Evolutionary conservation across 64 coral and sea anemone species (phyloP), one percentile per base, ranked within the genome.

Genomic region (Dendrophyllia cribrosa): DNA sequence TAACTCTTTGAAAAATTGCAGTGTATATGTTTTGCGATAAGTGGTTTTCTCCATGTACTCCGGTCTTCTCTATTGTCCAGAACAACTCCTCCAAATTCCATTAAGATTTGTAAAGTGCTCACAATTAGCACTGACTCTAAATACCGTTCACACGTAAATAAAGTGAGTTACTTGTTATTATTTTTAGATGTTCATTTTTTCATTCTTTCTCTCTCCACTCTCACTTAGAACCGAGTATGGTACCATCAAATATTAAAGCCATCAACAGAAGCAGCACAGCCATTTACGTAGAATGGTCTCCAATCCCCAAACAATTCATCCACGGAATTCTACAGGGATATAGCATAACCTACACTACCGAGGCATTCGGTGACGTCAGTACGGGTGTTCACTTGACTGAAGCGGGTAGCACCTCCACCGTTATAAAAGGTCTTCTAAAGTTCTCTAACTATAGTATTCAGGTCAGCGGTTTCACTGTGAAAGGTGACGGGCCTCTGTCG

Each of bases 401-500:
- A 12, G 45, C 86, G 8, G 58, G 61, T 44, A 45, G 3, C 20
- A 94, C 76, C n/a, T 89, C 67, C 6, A 9, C 44, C 21, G 7
- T 96, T 16, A 58, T 97, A 11, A 34, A 24, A 16, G 47, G 72
- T 7, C 95, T 97, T 61, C 47, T 75, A 3, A 97, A 94, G 61
- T 97, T 94, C 26, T 81, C 95, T 0, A 65, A 74, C 4, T 97
- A 97, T 61, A 9, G 60, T 46, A 86, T 97, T 19, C 64, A 97
- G 83, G 92, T 97, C 47, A 60, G 59, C 44, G 95, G 87, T 17
- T 83, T 82, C 51, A 97, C 92, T n/a, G 50, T 72, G 2, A 87
- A 80, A 80, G 92, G 92, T 24, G 88, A 94, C 49, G 95, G 95
- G 7, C 45, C 89, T 22, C 67, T 65, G n/a, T 85, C 91, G 9